Evolutionary conservation across 2,797 vertebrate species (phyloP).

Genomic region (Cossypha heuglini): DNA sequence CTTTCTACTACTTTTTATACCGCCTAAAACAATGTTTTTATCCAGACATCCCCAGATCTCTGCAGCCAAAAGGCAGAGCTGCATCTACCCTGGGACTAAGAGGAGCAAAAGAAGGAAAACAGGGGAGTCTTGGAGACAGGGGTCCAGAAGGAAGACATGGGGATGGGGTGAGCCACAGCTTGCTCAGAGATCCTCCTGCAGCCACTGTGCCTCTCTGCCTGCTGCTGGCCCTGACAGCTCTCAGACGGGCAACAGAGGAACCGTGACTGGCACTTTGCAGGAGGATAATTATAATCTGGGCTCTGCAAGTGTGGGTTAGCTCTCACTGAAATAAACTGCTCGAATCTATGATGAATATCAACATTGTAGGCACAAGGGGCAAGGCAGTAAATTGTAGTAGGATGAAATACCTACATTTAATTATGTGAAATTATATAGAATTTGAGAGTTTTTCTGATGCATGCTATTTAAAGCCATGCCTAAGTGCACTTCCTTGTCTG

Average conservation of each 20-base stretch:
- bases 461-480: constrained; percentile 75
- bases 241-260: constrained; percentile 15
- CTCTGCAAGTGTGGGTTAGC: constrained; percentile 73
- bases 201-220: background rate
- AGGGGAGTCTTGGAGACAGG: background rate
- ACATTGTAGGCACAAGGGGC: constrained; percentile 75
- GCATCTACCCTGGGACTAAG: background rate
- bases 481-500: constrained; percentile 60
- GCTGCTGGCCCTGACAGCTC: background rate
- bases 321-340: constrained; percentile 77
- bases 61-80: background rate
- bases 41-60: background rate
- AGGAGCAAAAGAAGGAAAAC: background rate
- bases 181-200: background rate
- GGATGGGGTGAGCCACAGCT: background rate
- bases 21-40: background rate
- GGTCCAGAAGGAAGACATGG: background rate
- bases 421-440: constrained; percentile 82
- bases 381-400: constrained; percentile 77
- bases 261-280: constrained; percentile 49
- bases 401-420: constrained; percentile 81
- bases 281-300: constrained; percentile 72
- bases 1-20: background rate
- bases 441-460: constrained; percentile 72
- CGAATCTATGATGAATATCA: constrained; percentile 65